A percentile compares a stretch with the other conserved stretches of the same genome.
These are phyloP conservation scores for Lerema accius DNA, from an alignment of 1,140 invertebrate genomes.

Conservation along the genomic window DNA sequence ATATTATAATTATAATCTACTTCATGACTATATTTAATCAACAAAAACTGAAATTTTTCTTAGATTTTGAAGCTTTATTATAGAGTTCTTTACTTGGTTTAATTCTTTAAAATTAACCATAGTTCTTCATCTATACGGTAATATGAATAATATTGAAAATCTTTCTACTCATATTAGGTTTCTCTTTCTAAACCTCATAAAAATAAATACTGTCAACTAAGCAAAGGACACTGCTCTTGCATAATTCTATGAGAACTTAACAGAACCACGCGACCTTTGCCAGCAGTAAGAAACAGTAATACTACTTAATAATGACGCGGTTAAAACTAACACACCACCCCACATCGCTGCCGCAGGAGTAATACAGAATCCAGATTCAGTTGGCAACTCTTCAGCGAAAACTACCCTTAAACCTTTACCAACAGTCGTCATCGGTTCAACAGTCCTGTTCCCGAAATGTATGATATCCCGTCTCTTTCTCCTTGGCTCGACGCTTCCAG, in stretches of 20 bases:
- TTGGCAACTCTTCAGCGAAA: slow-evolving; percentile 85
- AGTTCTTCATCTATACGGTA: no score
- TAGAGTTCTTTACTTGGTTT: no score
- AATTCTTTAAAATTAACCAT: no score
- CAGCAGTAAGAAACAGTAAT: slow-evolving; percentile 64
- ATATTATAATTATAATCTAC: no score
- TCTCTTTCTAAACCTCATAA: no score
- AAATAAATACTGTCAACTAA: background rate
- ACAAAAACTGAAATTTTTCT: no score
- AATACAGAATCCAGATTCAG: slow-evolving; percentile 69
- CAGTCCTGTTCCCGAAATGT: slow-evolving; percentile 74
- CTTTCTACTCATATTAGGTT: no score
- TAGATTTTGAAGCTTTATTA: no score
- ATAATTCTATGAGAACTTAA: slow-evolving; percentile 54
- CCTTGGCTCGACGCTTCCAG: slow-evolving; percentile 86
- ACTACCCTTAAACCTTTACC: slow-evolving; percentile 86
- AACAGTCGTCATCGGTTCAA: slow-evolving; percentile 84
- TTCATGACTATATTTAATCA: no score
- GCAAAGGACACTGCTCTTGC: background rate
- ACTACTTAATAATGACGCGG: slow-evolving; percentile 69
- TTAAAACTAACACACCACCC: slow-evolving; percentile 70
- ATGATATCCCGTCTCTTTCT: slow-evolving; percentile 82
- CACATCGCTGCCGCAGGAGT: slow-evolving; percentile 71
- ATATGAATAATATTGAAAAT: no score
- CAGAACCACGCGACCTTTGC: slow-evolving; percentile 60